Evolutionary conservation across 2,888 invertebrate genomes (phyloP), one percentile per base, ranked within the genome.

Genomic region (Eilema sororculum): DNA sequence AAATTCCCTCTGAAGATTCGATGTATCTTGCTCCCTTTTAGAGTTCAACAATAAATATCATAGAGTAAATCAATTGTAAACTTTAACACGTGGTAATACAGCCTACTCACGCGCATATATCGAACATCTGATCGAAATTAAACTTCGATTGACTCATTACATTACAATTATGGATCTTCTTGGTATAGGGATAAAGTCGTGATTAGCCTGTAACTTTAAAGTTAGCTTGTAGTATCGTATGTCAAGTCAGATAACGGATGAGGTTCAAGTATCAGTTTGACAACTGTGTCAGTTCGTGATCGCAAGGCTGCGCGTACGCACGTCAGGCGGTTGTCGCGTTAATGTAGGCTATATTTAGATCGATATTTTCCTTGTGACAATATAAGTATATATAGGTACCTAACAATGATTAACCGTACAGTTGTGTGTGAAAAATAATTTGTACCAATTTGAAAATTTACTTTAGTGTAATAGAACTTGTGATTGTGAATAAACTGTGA

Each of bases 191-290:
- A 61, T 81, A 79, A 74, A 75, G 78, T 76, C 72, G 56, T 65
- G 78, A 75, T 79, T 60, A 30, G 30, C 62, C 25, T 59, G 63
- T 66, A 68, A n/a, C n/a, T n/a, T n/a, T n/a, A n/a, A n/a, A 65
- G 69, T 80, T 84, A 74, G 73, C 72, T 75, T 61, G 71, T 73
- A 72, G 76, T 85, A 83, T 87, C 83, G 84, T 82, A 83, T 87
- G 88, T 84, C 84, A 82, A 84, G 82, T 81, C 75, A 84, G 86
- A 92, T 91, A 90, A 89, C 83, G 85, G 81, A 80, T 84, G 86
- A 83, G 82, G 82, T 75, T 82, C 77, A 78, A 10, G 78, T 70
- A 80, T 76, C 73, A 74, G 66, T 77, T 78, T 82, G 80, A 82
- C 82, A 82, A 80, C 77, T 80, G 68, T 79, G 87, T 58, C 89